Conservation (phyloP, 2,113 vertebrate genomes). For the Tenebrosternarchus preto region DNA sequence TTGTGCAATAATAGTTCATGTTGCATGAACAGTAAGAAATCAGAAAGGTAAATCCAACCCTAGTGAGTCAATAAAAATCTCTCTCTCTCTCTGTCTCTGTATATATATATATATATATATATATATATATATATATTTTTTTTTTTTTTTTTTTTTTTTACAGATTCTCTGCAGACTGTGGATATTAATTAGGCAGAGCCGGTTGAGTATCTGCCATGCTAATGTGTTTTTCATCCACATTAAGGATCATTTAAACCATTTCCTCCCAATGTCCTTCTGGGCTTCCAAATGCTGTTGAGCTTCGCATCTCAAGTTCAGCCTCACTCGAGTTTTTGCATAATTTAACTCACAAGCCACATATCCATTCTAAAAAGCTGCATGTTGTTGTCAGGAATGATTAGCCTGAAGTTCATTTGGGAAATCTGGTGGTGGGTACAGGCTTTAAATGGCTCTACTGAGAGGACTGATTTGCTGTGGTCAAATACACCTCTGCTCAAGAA, state of each 20-base stretch:
- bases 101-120: neutral
- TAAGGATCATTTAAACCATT: conserved; percentile 56
- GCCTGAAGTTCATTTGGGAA: conserved; percentile 50
- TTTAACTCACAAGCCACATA: conserved; percentile 61
- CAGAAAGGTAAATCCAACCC: neutral
- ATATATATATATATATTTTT: too few relatives aligned
- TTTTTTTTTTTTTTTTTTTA: too few relatives aligned
- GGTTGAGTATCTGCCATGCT: conserved; percentile 44
- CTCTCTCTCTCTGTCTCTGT: too few relatives aligned
- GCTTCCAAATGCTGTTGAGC: conserved; percentile 32
- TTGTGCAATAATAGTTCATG: conserved; percentile 51
- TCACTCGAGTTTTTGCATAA: conserved; percentile 53
- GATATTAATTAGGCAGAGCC: neutral
- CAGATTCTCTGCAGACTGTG: conserved; percentile 2
- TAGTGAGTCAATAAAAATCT: too few relatives aligned
- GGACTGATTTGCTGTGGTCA: neutral
- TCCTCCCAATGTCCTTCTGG: conserved; percentile 41
- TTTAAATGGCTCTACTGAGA: conserved; percentile 54
- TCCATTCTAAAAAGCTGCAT: conserved; percentile 56
- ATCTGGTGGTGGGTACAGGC: conserved; percentile 44
- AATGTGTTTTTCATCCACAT: conserved; percentile 50
- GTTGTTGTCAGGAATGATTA: conserved; percentile 68
- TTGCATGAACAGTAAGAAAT: neutral
- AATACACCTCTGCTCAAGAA: neutral
- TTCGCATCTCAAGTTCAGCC: conserved; percentile 53